These are phyloP conservation scores for Epiblema foenella DNA, from an alignment of 2,888 invertebrate species.

Conservation along the genomic window DNA sequence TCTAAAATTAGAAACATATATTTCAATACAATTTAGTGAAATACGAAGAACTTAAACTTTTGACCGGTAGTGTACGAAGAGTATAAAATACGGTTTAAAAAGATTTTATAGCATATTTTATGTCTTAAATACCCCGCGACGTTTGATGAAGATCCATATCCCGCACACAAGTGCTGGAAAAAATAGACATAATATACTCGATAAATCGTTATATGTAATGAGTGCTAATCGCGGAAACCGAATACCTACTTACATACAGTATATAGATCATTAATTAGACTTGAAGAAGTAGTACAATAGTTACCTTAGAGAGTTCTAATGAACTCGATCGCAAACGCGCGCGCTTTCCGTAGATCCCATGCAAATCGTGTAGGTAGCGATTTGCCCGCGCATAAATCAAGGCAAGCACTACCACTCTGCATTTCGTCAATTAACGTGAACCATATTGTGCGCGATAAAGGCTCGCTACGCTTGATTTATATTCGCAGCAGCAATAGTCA, in stretches of 20 bases:
- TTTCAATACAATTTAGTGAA: too few species aligned
- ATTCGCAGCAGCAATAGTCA: constrained; percentile 51
- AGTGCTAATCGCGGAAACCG: too few species aligned
- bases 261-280: not conserved
- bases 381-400: constrained; percentile 71
- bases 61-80: too few species aligned
- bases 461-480: constrained; percentile 56
- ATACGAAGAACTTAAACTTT: too few species aligned
- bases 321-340: constrained; percentile 63
- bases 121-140: too few species aligned
- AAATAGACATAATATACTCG: too few species aligned
- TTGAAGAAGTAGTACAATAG: constrained; percentile 55
- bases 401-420: constrained; percentile 57
- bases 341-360: constrained; percentile 76
- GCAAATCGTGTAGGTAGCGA: constrained; percentile 75
- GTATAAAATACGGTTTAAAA: not conserved
- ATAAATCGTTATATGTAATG: too few species aligned
- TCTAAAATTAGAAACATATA: too few species aligned
- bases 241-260: too few species aligned
- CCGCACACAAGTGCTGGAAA: too few species aligned
- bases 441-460: constrained; percentile 64
- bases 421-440: constrained; percentile 75
- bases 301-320: constrained; percentile 57
- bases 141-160: too few species aligned
- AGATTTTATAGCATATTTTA: too few species aligned